These are phyloP conservation scores for Ciconia nigra DNA, from an alignment of 2,797 vertebrate genomes.

Conservation along the genomic window DNA sequence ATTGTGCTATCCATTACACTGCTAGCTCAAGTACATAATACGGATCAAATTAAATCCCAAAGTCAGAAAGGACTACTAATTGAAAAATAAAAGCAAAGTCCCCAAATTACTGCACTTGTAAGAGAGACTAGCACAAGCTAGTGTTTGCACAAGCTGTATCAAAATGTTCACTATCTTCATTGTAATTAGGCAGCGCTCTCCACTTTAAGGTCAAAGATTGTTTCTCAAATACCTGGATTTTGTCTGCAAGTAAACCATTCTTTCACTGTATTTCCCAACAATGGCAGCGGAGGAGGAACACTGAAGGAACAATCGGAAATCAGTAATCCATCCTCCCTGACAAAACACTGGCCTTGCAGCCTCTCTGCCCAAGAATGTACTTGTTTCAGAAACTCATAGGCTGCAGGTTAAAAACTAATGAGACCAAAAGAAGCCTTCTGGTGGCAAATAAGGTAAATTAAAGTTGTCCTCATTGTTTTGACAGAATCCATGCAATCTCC, in stretches of 20 bases:
- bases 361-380: background rate
- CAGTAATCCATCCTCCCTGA: background rate
- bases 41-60: background rate
- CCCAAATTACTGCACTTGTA: background rate
- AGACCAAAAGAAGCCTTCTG: background rate
- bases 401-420: background rate
- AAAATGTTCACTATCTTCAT: background rate
- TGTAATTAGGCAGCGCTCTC: background rate
- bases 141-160: background rate
- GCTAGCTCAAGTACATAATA: background rate
- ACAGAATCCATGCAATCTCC: background rate
- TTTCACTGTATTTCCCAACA: background rate
- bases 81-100: background rate
- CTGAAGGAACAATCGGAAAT: background rate
- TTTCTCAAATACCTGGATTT: background rate
- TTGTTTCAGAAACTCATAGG: background rate
- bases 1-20: background rate
- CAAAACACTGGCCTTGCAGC: background rate
- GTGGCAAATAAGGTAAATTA: background rate
- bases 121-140: rapidly evolving
- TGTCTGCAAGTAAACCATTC: background rate
- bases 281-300: background rate
- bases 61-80: background rate
- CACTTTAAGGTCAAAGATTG: background rate
- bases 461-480: background rate